phyloP scores from a whole-genome alignment of 2,888 invertebrate species.

The Phorcus lineatus region DNA sequence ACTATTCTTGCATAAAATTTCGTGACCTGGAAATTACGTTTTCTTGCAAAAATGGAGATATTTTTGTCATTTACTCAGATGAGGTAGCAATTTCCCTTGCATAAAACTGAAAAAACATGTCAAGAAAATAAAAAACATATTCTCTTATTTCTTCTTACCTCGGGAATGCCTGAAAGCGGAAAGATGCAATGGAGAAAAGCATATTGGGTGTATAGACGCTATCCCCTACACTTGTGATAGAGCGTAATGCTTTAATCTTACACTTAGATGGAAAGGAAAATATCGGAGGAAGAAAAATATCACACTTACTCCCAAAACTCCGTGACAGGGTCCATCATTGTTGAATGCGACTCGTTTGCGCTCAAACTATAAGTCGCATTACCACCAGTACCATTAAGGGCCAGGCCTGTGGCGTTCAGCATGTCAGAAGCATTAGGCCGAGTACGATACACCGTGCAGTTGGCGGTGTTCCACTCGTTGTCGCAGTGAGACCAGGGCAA shows the following conservation, averaged over 20 bases:
- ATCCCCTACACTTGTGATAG: constrained; percentile 5
- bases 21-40: too few relatives aligned
- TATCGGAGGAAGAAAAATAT: not conserved
- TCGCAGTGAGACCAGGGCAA: constrained; percentile 89
- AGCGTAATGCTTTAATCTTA: not conserved
- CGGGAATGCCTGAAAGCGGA: not conserved
- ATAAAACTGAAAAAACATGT: not conserved
- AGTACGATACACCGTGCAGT: constrained; percentile 47
- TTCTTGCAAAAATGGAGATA: too few relatives aligned
- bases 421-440: not conserved
- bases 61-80: too few relatives aligned
- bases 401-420: constrained; percentile 25
- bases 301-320: constrained; percentile 79
- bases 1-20: too few relatives aligned
- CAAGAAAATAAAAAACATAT: not conserved
- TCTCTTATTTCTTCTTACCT: constrained; percentile 7
- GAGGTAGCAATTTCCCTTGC: too few relatives aligned
- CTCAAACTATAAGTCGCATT: constrained; percentile 36
- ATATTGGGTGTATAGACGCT: not conserved
- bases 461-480: constrained; percentile 86
- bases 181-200: not conserved
- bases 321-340: constrained; percentile 75
- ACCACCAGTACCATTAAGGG: constrained; percentile 37
- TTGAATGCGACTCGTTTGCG: constrained; percentile 21
- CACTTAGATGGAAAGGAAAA: not conserved